A percentile compares a stretch with the other conserved stretches of the same genome.
Evolutionary conservation across 2,797 vertebrate species (phyloP).

Genomic region (Meda fulgida): DNA sequence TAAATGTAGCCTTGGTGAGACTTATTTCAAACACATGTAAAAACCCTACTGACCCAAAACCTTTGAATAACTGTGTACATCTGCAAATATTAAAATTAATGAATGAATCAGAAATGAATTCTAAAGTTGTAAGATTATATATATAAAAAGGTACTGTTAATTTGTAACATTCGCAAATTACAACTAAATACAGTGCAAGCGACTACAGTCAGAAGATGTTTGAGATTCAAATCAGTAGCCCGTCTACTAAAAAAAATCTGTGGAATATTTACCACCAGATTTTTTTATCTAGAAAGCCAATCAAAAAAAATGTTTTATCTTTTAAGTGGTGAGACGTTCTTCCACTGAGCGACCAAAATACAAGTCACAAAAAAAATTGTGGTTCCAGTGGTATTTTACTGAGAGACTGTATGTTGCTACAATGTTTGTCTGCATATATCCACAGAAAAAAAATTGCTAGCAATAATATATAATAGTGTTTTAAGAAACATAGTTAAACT

Average conservation of each 20-base stretch:
- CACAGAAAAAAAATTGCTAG: background rate
- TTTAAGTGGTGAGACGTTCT: no score
- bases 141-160: background rate
- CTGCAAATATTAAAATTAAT: background rate
- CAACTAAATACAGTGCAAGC: background rate
- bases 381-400: background rate
- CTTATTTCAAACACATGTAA: background rate
- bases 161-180: background rate
- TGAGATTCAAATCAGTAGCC: background rate
- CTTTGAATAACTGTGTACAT: background rate
- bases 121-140: background rate
- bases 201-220: background rate
- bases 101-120: background rate
- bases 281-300: background rate
- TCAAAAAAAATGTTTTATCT: background rate
- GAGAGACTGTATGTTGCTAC: background rate
- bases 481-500: background rate
- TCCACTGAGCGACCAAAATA: no score
- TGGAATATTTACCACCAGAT: background rate
- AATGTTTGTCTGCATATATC: background rate
- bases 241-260: background rate
- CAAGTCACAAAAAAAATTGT: background rate
- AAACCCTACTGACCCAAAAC: background rate
- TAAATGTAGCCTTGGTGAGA: background rate
- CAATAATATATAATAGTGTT: background rate